Evolutionary conservation across 2,888 invertebrate species (phyloP).

Genomic region (Standfussiana lucernea): DNA sequence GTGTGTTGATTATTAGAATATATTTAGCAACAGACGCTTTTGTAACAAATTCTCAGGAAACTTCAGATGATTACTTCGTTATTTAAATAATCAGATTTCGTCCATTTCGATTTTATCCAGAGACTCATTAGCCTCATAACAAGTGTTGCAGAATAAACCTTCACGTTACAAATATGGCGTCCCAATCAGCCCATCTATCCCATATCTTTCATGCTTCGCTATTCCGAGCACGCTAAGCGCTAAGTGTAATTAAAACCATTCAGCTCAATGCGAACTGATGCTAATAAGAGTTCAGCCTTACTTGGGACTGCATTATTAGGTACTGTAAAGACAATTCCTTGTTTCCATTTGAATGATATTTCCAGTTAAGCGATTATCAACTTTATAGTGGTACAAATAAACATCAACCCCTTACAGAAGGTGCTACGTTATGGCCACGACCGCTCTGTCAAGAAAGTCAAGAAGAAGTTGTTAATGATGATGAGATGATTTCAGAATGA

Average conservation of each 20-base stretch:
- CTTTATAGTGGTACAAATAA: not conserved
- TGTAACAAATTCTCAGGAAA: not conserved
- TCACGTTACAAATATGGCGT: conserved; percentile 1
- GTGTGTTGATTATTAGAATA: not conserved
- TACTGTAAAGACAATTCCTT: not conserved
- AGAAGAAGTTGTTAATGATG: too few species aligned
- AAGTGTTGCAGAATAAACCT: not conserved
- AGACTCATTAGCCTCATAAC: not conserved
- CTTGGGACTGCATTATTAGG: conserved; percentile 1
- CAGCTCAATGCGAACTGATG: conserved; percentile 38
- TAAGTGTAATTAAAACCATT: conserved; percentile 50
- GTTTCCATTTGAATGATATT: not conserved
- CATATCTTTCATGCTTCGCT: not conserved
- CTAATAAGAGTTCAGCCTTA: conserved; percentile 29
- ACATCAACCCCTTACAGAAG: not conserved
- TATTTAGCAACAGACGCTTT: not conserved
- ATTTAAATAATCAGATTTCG: not conserved
- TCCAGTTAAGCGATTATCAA: not conserved
- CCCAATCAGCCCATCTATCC: conserved; percentile 8
- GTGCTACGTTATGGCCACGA: not conserved
- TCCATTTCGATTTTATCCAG: not conserved
- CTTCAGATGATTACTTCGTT: not conserved
- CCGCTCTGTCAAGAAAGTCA: not conserved
- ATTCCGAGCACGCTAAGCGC: conserved; percentile 33
- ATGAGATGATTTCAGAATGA: too few species aligned